A percentile compares a stretch with the other conserved stretches of the same genome.
Conservation (phyloP, 2,888 invertebrate genomes). For the Eremobia ochroleuca region DNA sequence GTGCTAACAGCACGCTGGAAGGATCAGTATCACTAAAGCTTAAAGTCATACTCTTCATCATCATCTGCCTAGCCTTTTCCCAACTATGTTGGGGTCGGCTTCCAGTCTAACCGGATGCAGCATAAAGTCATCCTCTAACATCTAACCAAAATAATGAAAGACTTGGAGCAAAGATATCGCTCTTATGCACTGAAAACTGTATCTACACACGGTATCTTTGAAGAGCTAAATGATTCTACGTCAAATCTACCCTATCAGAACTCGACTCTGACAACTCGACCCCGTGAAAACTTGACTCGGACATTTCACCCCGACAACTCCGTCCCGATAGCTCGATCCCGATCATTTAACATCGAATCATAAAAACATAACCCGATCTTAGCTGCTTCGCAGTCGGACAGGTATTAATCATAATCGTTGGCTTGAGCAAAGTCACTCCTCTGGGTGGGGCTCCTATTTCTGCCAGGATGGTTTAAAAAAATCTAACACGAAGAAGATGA, state of each 20-base stretch:
- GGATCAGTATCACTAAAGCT: not conserved
- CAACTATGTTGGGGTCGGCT: too few species aligned
- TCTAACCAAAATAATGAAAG: not conserved
- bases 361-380: not conserved
- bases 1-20: slow-evolving; percentile 15
- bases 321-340: not conserved
- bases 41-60: slow-evolving; percentile 15
- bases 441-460: not conserved
- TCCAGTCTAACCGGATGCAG: too few species aligned
- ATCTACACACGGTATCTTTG: not conserved
- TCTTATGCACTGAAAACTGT: not conserved
- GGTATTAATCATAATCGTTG: not conserved
- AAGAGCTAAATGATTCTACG: not conserved
- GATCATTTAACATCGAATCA: not conserved
- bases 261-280: not conserved
- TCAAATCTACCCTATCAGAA: too few species aligned
- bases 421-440: not conserved
- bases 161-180: not conserved
- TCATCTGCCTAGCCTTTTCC: too few species aligned
- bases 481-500: not conserved
- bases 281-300: not conserved
- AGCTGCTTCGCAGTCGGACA: too few species aligned
- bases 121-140: slow-evolving; percentile 6
- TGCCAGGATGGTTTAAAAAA: not conserved
- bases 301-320: not conserved